Conservation (phyloP, 2,797 vertebrate species). For the Molossus alvarezi region DNA sequence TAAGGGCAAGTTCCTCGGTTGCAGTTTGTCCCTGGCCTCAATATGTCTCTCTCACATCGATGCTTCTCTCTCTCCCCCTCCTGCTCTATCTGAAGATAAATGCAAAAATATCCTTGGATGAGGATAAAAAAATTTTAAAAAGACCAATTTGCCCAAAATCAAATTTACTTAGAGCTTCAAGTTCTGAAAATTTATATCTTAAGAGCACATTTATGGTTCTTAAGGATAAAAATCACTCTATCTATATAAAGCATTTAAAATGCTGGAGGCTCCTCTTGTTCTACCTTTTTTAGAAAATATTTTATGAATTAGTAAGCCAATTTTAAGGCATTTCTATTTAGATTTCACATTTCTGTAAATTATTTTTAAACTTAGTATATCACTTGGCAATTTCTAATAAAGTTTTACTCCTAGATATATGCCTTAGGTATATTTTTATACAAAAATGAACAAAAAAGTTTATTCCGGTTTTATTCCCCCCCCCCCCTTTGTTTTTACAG, state of each 20-base stretch:
- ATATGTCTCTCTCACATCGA: no score
- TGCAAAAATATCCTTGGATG: no score
- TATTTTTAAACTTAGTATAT: constrained; percentile 51
- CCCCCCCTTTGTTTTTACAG: not conserved
- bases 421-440: constrained; percentile 46
- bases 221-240: constrained; percentile 54
- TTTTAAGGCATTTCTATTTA: constrained; percentile 32
- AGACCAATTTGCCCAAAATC: constrained; percentile 31
- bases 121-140: no score
- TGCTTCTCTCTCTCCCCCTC: no score
- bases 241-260: constrained; percentile 32
- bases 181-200: constrained; percentile 34
- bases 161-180: constrained; percentile 41
- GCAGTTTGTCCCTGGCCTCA: no score
- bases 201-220: not conserved
- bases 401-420: not conserved
- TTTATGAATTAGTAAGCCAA: constrained; percentile 13
- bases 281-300: constrained; percentile 22
- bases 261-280: not conserved
- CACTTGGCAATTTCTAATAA: constrained; percentile 36
- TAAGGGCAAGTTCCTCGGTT: no score
- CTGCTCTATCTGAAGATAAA: no score
- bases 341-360: constrained; percentile 38
- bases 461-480: not conserved
- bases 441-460: constrained; percentile 11